Percentiles rank a stretch among this genome's conserved stretches.
These are phyloP conservation scores for Xanthorhoe spadicearia DNA, from an alignment of 2,888 invertebrate genomes.

Conservation along the genomic window DNA sequence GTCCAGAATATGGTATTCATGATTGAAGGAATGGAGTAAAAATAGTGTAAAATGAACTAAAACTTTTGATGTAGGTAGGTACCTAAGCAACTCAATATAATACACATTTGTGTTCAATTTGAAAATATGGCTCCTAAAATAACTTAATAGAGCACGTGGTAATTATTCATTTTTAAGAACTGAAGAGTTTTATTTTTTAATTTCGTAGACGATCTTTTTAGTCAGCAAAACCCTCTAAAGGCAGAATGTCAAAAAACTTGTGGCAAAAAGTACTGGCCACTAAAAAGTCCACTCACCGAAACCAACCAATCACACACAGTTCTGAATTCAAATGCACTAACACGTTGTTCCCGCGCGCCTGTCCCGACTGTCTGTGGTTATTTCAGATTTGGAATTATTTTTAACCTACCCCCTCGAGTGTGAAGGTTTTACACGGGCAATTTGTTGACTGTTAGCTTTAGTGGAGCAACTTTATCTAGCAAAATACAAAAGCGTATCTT, in stretches of 20 bases:
- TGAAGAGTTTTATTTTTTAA: too few species aligned
- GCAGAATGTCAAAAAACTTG: slow-evolving; percentile 1
- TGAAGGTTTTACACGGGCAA: slow-evolving; percentile 23
- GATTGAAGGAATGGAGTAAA: too few species aligned
- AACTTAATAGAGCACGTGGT: too few species aligned
- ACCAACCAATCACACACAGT: slow-evolving; percentile 29
- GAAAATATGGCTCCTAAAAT: too few species aligned
- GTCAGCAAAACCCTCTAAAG: background rate
- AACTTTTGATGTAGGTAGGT: too few species aligned
- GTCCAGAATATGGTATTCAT: too few species aligned
- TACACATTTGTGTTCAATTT: too few species aligned
- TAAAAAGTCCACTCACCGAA: slow-evolving; percentile 26
- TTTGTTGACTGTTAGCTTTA: background rate
- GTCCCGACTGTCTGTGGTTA: slow-evolving; percentile 58
- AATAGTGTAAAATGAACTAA: too few species aligned
- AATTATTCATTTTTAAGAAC: too few species aligned
- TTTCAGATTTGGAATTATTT: slow-evolving; percentile 65
- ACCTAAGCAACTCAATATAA: too few species aligned
- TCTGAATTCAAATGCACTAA: slow-evolving; percentile 32
- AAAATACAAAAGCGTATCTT: background rate
- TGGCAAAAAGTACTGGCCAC: slow-evolving; percentile 5
- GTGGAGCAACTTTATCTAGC: background rate
- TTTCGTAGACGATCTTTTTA: background rate
- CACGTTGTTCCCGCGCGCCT: slow-evolving; percentile 37
- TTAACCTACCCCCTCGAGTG: slow-evolving; percentile 73